phyloP scores from a whole-genome alignment of 1,140 invertebrate genomes.

The Aphaenogaster ashmeadi region DNA sequence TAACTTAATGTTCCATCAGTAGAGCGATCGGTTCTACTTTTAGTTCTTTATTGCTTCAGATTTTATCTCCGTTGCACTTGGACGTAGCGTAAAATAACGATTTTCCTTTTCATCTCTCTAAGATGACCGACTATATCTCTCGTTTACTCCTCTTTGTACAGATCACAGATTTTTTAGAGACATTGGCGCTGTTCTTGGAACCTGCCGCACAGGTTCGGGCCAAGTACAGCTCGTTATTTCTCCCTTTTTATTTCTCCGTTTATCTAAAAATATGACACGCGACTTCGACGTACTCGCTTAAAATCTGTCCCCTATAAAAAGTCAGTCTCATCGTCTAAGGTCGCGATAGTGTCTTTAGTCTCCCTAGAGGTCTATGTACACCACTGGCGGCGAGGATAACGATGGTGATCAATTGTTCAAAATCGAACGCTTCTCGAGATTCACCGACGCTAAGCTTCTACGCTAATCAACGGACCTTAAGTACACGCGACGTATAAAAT shows the following conservation, averaged over 20 bases:
- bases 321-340: conserved; percentile 84
- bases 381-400: conserved; percentile 37
- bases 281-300: conserved; percentile 54
- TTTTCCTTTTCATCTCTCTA: background rate
- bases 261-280: conserved; percentile 51
- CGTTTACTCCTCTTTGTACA: conserved; percentile 41
- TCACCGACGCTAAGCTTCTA: conserved; percentile 35
- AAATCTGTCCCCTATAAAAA: conserved; percentile 82
- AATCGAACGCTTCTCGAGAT: conserved; percentile 41
- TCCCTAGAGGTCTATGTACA: conserved; percentile 65
- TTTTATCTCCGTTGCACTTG: conserved; percentile 29
- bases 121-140: conserved; percentile 1
- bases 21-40: background rate
- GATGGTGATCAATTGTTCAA: conserved; percentile 33
- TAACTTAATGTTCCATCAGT: background rate
- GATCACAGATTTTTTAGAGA: conserved; percentile 55
- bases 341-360: conserved; percentile 66
- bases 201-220: conserved; percentile 13
- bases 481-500: conserved; percentile 45
- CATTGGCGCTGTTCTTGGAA: conserved; percentile 32
- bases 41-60: conserved; percentile 33
- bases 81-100: conserved; percentile 27
- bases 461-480: conserved; percentile 23
- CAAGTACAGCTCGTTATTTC: conserved; percentile 38
- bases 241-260: background rate